A percentile compares a stretch with the other conserved stretches of the same genome.
phyloP scores from a whole-genome alignment of 2,113 vertebrate species.

The Galeopterus variegatus region DNA sequence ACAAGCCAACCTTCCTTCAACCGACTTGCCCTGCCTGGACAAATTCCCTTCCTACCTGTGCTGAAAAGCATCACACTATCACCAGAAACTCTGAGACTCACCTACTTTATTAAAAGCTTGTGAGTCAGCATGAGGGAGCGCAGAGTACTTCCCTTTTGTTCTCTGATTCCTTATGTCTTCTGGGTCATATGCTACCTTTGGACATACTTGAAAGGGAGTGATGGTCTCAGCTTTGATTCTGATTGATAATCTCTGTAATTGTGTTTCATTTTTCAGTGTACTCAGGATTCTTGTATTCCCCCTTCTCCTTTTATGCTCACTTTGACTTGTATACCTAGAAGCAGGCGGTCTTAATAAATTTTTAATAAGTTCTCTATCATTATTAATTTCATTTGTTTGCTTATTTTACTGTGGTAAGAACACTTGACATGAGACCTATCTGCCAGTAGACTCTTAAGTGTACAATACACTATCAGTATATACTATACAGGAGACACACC shows the following conservation, averaged over 20 bases:
- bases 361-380: neutral
- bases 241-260: neutral
- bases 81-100: neutral
- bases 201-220: too few relatives aligned
- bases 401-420: too few relatives aligned
- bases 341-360: neutral
- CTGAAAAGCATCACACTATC: neutral
- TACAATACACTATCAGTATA: neutral
- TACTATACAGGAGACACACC: fast-evolving
- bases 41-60: neutral
- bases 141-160: neutral
- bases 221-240: neutral
- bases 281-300: neutral
- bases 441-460: neutral
- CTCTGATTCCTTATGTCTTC: too few relatives aligned
- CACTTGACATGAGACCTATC: neutral
- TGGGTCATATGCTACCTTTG: neutral
- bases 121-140: neutral
- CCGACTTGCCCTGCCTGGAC: neutral
- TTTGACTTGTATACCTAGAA: neutral
- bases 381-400: neutral
- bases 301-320: neutral
- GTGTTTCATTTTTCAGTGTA: neutral
- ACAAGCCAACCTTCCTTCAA: too few relatives aligned
- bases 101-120: neutral